Evolutionary conservation across 2,113 vertebrate genomes (phyloP), one percentile per base, ranked within the genome.

Genomic region (Alexandromys fortis): DNA sequence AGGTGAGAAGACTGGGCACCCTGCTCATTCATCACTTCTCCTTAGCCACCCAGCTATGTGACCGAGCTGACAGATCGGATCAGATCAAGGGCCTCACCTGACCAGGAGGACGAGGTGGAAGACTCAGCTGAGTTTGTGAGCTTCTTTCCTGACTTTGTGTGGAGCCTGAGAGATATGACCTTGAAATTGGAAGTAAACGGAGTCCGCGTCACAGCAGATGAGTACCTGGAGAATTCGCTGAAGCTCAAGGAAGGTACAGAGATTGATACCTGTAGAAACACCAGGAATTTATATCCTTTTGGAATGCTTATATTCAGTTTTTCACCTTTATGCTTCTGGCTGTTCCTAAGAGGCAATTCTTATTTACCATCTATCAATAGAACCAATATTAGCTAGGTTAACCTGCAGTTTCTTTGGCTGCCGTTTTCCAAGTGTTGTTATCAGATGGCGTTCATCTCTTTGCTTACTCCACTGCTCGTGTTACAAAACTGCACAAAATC

Each of bases 61-160:
- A 81, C 96, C 1, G 97, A 98, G 91, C 82, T 98, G 89, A 76
- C 98, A 24, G 79, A 98, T 14, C 42, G 10, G 0, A 96, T 98
- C 47, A 96, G 45, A 45, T 6, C 96, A 38, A 98, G 95, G 42
- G 90, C 94, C 42, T 79, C 67, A 24, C 35, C 94, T 28, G 3
- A 26, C 0, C 9, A 94, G 35, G 33, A 70, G 1, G 33, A 86
- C 6, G 81, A 33, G 0, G 3, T 1, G 33, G 94, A 98, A 0
- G 95, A 96, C 8, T 91, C 95, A 11, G 94, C 72, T 0, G 95
- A 98, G 33, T 98, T 98, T 55, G 65, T 95, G 30, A 86, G 92
- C 33, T 98, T 98, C 88, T 98, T 98, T 63, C 98, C 98, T 0
- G 94, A 87, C 11, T 98, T 98, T 0, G 86, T 98, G 52, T 98